Evolutionary conservation across 1,140 invertebrate genomes (phyloP).

Genomic region (Fopius arisanus): DNA sequence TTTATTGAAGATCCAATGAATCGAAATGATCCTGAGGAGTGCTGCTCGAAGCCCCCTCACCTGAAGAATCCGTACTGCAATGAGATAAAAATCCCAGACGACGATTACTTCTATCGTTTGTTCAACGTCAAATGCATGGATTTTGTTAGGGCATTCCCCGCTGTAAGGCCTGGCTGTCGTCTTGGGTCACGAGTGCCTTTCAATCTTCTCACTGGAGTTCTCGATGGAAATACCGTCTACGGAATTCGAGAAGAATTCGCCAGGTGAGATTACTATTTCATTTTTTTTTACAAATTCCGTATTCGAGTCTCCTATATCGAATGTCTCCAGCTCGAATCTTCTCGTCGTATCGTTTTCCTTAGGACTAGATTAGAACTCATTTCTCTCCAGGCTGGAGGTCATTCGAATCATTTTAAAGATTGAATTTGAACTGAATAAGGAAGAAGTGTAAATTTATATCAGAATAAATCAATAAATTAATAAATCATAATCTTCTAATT

Average conservation of each 20-base stretch:
- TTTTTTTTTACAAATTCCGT: no score
- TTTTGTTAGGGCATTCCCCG: slow-evolving; percentile 87
- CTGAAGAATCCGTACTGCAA: slow-evolving; percentile 90
- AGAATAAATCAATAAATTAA: no score
- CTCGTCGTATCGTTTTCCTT: no score
- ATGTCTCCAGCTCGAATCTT: no score
- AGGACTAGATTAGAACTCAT: no score
- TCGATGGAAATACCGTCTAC: slow-evolving; percentile 87
- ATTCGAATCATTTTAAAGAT: no score
- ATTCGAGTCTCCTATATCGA: no score
- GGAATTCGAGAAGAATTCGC: slow-evolving; percentile 81
- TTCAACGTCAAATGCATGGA: slow-evolving; percentile 87
- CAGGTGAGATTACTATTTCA: slow-evolving; percentile 62
- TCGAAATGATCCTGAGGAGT: slow-evolving; percentile 88
- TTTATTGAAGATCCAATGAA: slow-evolving; percentile 77
- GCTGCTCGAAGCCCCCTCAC: slow-evolving; percentile 79
- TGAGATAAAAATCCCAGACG: slow-evolving; percentile 86
- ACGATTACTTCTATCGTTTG: slow-evolving; percentile 90
- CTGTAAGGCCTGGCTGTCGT: slow-evolving; percentile 81
- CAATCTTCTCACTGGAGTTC: slow-evolving; percentile 82
- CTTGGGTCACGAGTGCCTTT: slow-evolving; percentile 81
- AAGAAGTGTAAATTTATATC: no score
- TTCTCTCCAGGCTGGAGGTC: no score
- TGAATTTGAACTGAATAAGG: no score
- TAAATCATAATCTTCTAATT: no score